A percentile compares a stretch with the other conserved stretches of the same genome.
Conservation (phyloP, 2,113 vertebrate species). For the Lampris megalopsis region DNA sequence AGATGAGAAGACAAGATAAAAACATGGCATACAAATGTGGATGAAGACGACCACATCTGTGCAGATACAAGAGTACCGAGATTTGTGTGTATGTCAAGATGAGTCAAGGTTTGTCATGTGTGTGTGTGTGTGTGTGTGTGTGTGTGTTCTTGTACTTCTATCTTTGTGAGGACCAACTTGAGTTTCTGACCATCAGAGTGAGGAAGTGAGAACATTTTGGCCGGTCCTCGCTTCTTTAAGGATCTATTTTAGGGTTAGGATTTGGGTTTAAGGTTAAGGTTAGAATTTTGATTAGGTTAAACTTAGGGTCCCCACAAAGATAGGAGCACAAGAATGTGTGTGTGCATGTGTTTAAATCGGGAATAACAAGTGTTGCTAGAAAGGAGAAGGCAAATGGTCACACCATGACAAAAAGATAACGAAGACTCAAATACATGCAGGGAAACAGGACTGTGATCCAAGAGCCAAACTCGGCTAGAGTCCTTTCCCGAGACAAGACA, state of each 20-base stretch:
- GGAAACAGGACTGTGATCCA: constrained; percentile 30
- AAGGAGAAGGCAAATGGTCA: constrained; percentile 24
- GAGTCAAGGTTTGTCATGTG: not conserved
- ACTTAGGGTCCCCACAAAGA: too few species aligned
- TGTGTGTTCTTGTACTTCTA: not conserved
- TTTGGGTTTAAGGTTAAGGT: too few species aligned
- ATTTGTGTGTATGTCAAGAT: constrained; percentile 6
- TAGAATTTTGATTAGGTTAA: too few species aligned
- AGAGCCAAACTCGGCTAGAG: not conserved
- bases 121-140: not conserved
- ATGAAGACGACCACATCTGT: constrained; percentile 55
- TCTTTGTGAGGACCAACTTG: too few species aligned
- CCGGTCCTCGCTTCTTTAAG: too few species aligned
- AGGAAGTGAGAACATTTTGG: too few species aligned
- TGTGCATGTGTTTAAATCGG: constrained; percentile 27
- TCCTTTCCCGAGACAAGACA: too few species aligned
- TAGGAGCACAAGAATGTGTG: not conserved
- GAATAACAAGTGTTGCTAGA: constrained; percentile 31
- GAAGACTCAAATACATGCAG: constrained; percentile 1
- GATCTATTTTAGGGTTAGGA: too few species aligned
- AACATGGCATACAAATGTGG: constrained; percentile 35
- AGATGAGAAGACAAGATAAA: constrained; percentile 13
- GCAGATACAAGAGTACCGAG: constrained; percentile 38
- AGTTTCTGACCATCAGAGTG: too few species aligned
- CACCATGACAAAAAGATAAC: not conserved